Conservation (phyloP, 2,113 vertebrate genomes). For the Gasterosteus aculeatus region DNA sequence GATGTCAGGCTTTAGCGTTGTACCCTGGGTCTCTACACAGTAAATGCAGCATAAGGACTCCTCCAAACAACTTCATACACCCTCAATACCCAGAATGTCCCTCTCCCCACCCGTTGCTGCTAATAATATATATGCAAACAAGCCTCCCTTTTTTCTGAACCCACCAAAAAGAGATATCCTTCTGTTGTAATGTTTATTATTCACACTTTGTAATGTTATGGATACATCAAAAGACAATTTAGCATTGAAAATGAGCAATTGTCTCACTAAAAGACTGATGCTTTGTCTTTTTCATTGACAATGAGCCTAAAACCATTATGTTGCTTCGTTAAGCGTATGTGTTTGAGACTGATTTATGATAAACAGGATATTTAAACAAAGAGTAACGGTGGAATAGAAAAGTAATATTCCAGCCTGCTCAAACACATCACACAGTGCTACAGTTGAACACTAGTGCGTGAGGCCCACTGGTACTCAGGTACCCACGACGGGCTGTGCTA, state of each 20-base stretch:
- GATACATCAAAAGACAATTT: constrained; percentile 37
- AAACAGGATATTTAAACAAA: constrained; percentile 46
- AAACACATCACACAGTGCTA: constrained; percentile 40
- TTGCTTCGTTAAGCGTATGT: constrained; percentile 57
- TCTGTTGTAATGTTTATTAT: constrained; percentile 66
- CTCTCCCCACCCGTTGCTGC: constrained; percentile 82
- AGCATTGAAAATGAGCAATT: constrained; percentile 23
- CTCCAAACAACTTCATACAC: constrained; percentile 31
- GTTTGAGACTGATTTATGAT: constrained; percentile 45
- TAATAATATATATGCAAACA: constrained; percentile 87
- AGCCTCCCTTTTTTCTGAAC: constrained; percentile 75
- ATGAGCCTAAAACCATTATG: constrained; percentile 54
- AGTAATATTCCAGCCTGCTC: constrained; percentile 47
- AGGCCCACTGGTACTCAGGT: not conserved
- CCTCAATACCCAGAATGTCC: constrained; percentile 59
- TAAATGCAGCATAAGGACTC: constrained; percentile 47
- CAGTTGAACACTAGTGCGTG: constrained; percentile 8
- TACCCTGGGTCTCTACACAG: constrained; percentile 35
- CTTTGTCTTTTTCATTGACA: constrained; percentile 71
- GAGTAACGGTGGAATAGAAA: constrained; percentile 50
- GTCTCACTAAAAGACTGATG: constrained; percentile 53
- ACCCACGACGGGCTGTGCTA: not conserved
- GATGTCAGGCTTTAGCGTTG: constrained; percentile 58
- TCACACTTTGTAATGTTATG: constrained; percentile 72
- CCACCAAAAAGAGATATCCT: constrained; percentile 61